phyloP scores from a whole-genome alignment of 2,888 invertebrate species.

The Clanis bilineata region DNA sequence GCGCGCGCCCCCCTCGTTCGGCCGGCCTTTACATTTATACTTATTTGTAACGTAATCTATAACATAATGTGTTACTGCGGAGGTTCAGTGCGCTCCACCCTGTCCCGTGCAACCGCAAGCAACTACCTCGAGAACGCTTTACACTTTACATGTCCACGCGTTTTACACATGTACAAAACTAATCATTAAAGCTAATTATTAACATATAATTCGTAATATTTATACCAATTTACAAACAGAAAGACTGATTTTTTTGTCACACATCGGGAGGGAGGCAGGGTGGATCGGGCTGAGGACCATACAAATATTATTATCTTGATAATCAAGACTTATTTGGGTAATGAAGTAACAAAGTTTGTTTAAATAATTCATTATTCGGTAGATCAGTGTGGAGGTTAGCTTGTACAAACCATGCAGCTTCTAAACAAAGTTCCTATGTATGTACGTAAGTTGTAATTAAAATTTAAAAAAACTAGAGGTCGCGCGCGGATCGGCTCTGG shows the following conservation, averaged over 20 bases:
- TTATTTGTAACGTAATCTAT: conserved; percentile 73
- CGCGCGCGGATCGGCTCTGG: conserved; percentile 57
- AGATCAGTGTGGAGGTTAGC: conserved; percentile 81
- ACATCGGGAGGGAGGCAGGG: conserved; percentile 30
- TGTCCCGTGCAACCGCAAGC: conserved; percentile 19
- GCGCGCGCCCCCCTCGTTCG: conserved; percentile 47
- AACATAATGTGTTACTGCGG: conserved; percentile 67
- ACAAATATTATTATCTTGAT: conserved; percentile 58
- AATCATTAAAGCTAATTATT: neutral
- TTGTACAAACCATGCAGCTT: conserved; percentile 83
- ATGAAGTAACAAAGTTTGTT: conserved; percentile 66
- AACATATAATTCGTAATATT: neutral
- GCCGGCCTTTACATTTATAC: conserved; percentile 58
- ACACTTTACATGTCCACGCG: conserved; percentile 22
- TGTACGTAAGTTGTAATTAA: conserved; percentile 81
- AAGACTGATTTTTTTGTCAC: conserved; percentile 19
- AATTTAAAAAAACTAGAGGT: conserved; percentile 73
- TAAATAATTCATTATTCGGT: conserved; percentile 72
- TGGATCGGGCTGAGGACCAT: conserved; percentile 33
- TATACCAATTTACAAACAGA: conserved; percentile 12
- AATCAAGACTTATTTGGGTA: conserved; percentile 65
- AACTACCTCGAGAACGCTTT: conserved; percentile 28
- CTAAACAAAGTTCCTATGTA: conserved; percentile 83
- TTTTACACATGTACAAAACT: conserved; percentile 5
- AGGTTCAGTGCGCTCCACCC: conserved; percentile 44